A percentile compares a stretch with the other conserved stretches of the same genome.
phyloP scores from a whole-genome alignment of 1,140 invertebrate species.

The Gonatopus flavifemur region DNA sequence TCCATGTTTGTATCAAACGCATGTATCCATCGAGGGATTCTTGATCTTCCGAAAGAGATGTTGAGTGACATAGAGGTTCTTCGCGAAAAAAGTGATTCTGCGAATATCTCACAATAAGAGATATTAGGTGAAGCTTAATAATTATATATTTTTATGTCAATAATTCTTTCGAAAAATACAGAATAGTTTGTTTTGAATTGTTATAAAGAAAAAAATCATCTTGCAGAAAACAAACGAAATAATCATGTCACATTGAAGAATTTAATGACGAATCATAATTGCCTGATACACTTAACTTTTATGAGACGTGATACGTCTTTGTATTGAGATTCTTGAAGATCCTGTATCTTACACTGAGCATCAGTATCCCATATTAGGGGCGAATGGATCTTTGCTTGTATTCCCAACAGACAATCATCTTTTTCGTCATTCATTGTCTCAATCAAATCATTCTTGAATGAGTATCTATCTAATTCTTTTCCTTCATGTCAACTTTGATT shows the following conservation, averaged over 20 bases:
- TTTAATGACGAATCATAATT: slow-evolving; percentile 35
- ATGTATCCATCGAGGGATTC: slow-evolving; percentile 59
- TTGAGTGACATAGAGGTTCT: slow-evolving; percentile 52
- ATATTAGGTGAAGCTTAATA: not conserved
- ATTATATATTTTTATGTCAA: not conserved
- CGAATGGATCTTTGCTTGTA: slow-evolving; percentile 52
- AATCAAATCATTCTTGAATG: not conserved
- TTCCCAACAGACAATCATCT: slow-evolving; percentile 15
- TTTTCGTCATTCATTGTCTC: slow-evolving; percentile 13
- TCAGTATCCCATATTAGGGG: slow-evolving; percentile 63
- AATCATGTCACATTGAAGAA: not conserved
- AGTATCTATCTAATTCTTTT: too few relatives aligned
- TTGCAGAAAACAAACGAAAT: not conserved
- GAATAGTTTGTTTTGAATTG: too few relatives aligned
- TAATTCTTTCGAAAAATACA: not conserved
- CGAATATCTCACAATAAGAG: slow-evolving; percentile 1
- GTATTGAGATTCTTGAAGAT: slow-evolving; percentile 61
- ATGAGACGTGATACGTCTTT: slow-evolving; percentile 61
- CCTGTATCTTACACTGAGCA: slow-evolving; percentile 60
- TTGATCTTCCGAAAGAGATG: slow-evolving; percentile 55
- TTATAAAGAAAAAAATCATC: too few relatives aligned
- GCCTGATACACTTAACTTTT: slow-evolving; percentile 52
- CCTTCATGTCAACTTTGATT: too few relatives aligned
- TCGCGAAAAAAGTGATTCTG: slow-evolving; percentile 60
- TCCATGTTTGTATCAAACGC: slow-evolving; percentile 58